phyloP scores from a whole-genome alignment of 2,888 invertebrate species.

The Volucella zonaria region DNA sequence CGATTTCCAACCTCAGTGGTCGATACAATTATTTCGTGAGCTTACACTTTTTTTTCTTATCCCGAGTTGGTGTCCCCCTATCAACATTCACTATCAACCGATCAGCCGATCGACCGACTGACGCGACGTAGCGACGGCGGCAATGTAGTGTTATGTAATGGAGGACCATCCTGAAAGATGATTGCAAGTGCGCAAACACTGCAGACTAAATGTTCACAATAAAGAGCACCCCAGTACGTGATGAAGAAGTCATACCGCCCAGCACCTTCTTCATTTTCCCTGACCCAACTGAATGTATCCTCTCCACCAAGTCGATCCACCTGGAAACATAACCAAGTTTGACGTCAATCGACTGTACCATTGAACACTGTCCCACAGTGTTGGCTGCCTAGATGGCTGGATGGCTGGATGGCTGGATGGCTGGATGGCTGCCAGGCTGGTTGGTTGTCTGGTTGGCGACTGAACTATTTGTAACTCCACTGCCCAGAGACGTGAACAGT shows the following conservation, averaged over 20 bases:
- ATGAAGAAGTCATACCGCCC: conserved; percentile 72
- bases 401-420: too few relatives aligned
- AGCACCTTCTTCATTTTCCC: conserved; percentile 59
- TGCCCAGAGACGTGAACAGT: conserved; percentile 63
- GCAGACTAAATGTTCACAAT: conserved; percentile 66
- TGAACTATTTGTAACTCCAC: conserved; percentile 66
- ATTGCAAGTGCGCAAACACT: conserved; percentile 71
- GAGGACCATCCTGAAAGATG: conserved; percentile 68
- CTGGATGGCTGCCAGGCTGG: too few relatives aligned
- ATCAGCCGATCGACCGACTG: neutral
- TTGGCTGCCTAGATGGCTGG: neutral
- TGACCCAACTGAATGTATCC: conserved; percentile 15
- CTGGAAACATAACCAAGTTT: conserved; percentile 52
- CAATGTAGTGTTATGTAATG: conserved; percentile 61
- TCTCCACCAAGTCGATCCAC: conserved; percentile 44
- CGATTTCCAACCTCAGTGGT: conserved; percentile 16
- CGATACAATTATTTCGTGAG: conserved; percentile 72
- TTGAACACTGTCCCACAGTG: conserved; percentile 43
- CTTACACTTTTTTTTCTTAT: conserved; percentile 30
- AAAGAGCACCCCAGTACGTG: conserved; percentile 67
- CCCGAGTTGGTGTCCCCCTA: neutral
- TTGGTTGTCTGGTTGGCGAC: conserved; percentile 37
- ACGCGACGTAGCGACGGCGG: neutral
- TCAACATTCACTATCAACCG: neutral
- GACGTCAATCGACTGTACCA: conserved; percentile 56